These are phyloP conservation scores for Epizoanthus ramosus DNA, from an alignment of 92 coral and sea anemone genomes.

Conservation along the genomic window DNA sequence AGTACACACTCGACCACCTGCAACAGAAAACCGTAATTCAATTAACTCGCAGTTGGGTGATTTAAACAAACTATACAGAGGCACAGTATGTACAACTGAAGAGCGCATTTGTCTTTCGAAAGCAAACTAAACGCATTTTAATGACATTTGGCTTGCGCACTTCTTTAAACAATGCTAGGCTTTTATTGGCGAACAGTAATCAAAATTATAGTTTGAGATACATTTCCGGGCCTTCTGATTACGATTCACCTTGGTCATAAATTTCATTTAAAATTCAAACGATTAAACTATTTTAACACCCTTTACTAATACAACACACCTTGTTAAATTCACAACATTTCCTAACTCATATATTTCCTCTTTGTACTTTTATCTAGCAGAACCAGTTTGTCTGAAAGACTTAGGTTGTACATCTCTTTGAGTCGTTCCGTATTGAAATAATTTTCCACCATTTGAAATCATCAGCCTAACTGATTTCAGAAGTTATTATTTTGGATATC, in stretches of 20 bases:
- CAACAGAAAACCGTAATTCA: conserved; percentile 36
- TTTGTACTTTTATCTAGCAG: not conserved
- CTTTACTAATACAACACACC: not conserved
- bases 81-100: conserved; percentile 21
- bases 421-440: not conserved
- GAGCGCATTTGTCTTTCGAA: conserved; percentile 33
- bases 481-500: not conserved
- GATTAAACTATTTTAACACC: conserved; percentile 19
- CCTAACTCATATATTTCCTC: not conserved
- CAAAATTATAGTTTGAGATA: conserved; percentile 25
- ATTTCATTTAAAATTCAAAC: conserved; percentile 37
- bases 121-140: conserved; percentile 42
- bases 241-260: conserved; percentile 4
- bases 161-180: conserved; percentile 19
- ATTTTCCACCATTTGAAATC: not conserved
- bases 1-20: conserved; percentile 93
- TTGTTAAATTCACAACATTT: not conserved
- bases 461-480: not conserved
- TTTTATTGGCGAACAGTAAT: conserved; percentile 6
- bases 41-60: conserved; percentile 37
- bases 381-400: not conserved
- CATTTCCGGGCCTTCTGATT: conserved; percentile 15
- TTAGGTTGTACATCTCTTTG: not conserved
- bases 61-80: conserved; percentile 33
- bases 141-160: conserved; percentile 31